These are phyloP conservation scores for Hippopotamyrus pictus DNA, from an alignment of 2,797 vertebrate genomes.

Conservation along the genomic window DNA sequence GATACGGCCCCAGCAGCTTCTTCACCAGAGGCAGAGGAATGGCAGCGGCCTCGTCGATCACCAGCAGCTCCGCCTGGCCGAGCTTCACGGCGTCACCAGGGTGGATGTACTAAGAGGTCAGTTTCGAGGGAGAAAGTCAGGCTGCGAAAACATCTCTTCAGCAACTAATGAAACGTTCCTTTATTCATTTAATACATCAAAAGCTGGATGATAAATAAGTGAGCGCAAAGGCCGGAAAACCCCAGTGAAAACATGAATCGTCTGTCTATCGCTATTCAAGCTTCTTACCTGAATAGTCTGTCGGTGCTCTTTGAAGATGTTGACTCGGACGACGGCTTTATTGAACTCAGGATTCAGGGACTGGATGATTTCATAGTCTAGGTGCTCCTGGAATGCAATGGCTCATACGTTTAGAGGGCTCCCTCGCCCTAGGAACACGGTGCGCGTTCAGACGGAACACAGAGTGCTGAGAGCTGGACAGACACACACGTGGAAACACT, in stretches of 20 bases:
- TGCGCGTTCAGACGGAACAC: not conserved
- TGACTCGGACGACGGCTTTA: slow-evolving; percentile 94
- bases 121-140: not conserved
- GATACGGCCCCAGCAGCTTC: slow-evolving; percentile 85
- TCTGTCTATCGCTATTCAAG: not conserved
- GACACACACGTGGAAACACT: not conserved
- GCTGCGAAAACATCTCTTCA: not conserved
- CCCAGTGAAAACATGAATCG: not conserved
- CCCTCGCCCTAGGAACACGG: not conserved
- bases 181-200: not conserved
- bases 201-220: not conserved
- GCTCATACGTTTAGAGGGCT: not conserved
- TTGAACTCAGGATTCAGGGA: slow-evolving; percentile 95
- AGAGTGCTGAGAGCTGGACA: not conserved
- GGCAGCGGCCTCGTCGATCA: slow-evolving; percentile 94
- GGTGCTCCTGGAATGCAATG: slow-evolving; percentile 71
- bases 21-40: slow-evolving; percentile 93
- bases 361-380: slow-evolving; percentile 97
- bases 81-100: slow-evolving; percentile 88
- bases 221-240: too few species aligned
- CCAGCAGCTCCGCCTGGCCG: slow-evolving; percentile 90
- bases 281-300: slow-evolving; percentile 89
- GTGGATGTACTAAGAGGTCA: slow-evolving; percentile 79
- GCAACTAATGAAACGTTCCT: not conserved
- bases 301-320: slow-evolving; percentile 92